Evolutionary conservation across 2,888 invertebrate species (phyloP).

Genomic region (Myathropa florea): DNA sequence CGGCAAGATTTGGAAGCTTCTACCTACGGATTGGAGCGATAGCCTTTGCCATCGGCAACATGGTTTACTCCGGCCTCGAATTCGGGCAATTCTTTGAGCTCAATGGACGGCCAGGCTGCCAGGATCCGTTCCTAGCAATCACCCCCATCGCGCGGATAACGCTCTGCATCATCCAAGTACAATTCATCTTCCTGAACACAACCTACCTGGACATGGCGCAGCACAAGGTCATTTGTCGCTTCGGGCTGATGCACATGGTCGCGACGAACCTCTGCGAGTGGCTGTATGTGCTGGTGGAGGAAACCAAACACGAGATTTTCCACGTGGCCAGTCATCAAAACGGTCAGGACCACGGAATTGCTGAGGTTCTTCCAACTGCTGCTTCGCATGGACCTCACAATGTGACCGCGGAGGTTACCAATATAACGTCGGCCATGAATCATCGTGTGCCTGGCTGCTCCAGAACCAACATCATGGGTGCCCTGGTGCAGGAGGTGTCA

Average conservation of each 20-base stretch:
- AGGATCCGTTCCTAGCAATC: constrained; percentile 86
- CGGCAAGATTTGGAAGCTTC: constrained; percentile 90
- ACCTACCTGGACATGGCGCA: constrained; percentile 86
- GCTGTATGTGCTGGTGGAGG: constrained; percentile 92
- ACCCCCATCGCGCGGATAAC: constrained; percentile 91
- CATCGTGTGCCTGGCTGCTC: constrained; percentile 82
- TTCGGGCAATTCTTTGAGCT: constrained; percentile 89
- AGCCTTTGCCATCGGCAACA: constrained; percentile 84
- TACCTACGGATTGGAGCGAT: constrained; percentile 91
- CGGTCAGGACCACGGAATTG: constrained; percentile 47
- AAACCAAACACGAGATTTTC: constrained; percentile 93
- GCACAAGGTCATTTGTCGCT: constrained; percentile 88
- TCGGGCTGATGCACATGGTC: constrained; percentile 95
- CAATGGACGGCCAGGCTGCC: constrained; percentile 83
- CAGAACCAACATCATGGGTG: constrained; percentile 86
- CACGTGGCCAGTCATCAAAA: constrained; percentile 83
- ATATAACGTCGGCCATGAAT: constrained; percentile 8
- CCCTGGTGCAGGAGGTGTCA: constrained; percentile 85
- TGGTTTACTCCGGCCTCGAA: constrained; percentile 87
- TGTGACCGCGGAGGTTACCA: constrained; percentile 72
- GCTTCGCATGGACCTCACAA: constrained; percentile 70
- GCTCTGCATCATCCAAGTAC: constrained; percentile 93
- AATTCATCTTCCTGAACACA: constrained; percentile 95
- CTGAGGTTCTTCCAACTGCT: constrained; percentile 56
- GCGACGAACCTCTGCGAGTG: constrained; percentile 96